phyloP scores from a whole-genome alignment of 2,888 invertebrate genomes.

The Catocala nupta region DNA sequence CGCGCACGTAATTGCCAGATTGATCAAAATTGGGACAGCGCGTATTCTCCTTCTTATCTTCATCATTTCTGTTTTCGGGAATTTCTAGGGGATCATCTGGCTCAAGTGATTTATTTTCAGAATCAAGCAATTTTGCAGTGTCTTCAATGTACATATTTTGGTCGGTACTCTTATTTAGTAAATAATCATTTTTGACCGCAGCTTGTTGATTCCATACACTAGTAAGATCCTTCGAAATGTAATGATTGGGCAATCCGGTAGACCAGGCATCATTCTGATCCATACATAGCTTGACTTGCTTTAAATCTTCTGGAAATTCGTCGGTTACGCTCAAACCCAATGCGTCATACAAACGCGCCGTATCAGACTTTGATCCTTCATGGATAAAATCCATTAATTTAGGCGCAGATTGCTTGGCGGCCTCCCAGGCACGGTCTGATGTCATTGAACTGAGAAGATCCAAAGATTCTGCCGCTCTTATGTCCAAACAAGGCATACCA shows the following conservation, averaged over 20 bases:
- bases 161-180: conserved; percentile 55
- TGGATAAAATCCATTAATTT: conserved; percentile 83
- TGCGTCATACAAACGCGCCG: conserved; percentile 82
- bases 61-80: conserved; percentile 61
- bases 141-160: conserved; percentile 61
- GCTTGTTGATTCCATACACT: conserved; percentile 71
- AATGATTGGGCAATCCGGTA: conserved; percentile 61
- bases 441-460: conserved; percentile 77
- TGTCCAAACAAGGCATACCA: conserved; percentile 68
- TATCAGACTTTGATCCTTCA: conserved; percentile 81
- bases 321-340: conserved; percentile 73
- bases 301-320: conserved; percentile 70
- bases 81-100: conserved; percentile 63
- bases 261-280: conserved; percentile 68
- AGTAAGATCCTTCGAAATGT: conserved; percentile 67
- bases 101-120: conserved; percentile 61
- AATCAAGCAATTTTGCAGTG: conserved; percentile 57
- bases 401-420: conserved; percentile 83
- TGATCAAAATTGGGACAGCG: conserved; percentile 78
- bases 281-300: conserved; percentile 67
- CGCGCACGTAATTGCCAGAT: conserved; percentile 75
- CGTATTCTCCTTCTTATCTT: conserved; percentile 67
- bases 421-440: conserved; percentile 84
- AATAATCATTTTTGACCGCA: conserved; percentile 60
- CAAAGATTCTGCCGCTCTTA: conserved; percentile 69